phyloP scores from a whole-genome alignment of 2,113 vertebrate species.

The Hemicordylus capensis region DNA sequence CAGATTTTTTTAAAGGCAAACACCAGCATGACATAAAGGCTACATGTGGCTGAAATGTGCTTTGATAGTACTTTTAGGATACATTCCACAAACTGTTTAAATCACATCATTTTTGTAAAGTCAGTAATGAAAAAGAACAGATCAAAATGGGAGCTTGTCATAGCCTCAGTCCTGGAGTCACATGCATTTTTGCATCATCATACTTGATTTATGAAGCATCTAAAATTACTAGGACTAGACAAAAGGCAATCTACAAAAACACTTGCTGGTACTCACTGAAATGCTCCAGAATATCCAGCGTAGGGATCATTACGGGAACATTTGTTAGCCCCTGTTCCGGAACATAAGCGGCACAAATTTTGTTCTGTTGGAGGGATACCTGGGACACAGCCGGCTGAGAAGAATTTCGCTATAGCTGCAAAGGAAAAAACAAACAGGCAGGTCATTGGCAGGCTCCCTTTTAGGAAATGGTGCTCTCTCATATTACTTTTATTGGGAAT shows the following conservation, averaged over 20 bases:
- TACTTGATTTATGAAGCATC: background rate
- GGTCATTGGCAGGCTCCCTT: background rate
- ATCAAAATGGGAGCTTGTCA: background rate
- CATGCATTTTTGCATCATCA: background rate
- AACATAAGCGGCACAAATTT: slow-evolving; percentile 78
- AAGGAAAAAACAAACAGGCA: background rate
- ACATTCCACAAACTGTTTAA: background rate
- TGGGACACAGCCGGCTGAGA: slow-evolving; percentile 81
- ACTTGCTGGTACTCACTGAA: slow-evolving; percentile 79
- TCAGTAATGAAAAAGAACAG: background rate
- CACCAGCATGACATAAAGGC: background rate
- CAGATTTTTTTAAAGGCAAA: background rate
- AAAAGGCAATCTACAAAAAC: background rate
- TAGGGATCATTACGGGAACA: slow-evolving; percentile 79
- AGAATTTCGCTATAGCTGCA: slow-evolving; percentile 78
- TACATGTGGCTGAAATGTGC: background rate
- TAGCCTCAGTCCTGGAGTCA: background rate
- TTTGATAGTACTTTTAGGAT: background rate
- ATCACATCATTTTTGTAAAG: background rate
- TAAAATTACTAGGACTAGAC: background rate
- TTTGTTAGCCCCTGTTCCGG: slow-evolving; percentile 58
- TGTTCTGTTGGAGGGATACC: slow-evolving; percentile 61
- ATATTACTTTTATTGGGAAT: background rate
- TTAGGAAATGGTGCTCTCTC: background rate
- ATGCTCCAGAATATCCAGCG: slow-evolving; percentile 81